A percentile compares a stretch with the other conserved stretches of the same genome.
Conservation (phyloP, 53 echinoderm and acorn worm genomes). For the Luidia sarsii region DNA sequence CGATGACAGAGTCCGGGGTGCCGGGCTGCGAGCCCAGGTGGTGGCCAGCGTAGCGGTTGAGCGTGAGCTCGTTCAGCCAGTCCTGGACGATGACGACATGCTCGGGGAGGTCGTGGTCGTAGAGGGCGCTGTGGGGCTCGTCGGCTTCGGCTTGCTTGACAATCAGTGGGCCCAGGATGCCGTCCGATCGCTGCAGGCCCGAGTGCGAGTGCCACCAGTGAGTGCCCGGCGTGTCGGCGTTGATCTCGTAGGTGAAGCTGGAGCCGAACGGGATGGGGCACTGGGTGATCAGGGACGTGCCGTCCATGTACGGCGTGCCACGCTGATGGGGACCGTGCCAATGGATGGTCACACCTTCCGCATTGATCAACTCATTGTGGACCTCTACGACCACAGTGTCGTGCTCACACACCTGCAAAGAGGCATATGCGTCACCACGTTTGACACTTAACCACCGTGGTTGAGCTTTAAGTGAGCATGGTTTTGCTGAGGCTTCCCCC, state of each 20-base stretch:
- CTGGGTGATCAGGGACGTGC: conserved; percentile 73
- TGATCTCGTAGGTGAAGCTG: conserved; percentile 77
- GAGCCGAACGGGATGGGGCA: conserved; percentile 62
- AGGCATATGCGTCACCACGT: too few relatives aligned
- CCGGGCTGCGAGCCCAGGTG: conserved; percentile 11
- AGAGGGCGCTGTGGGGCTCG: conserved; percentile 43
- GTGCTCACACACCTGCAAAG: conserved; percentile 81
- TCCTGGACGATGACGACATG: conserved; percentile 58
- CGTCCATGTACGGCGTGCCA: conserved; percentile 88
- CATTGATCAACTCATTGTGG: conserved; percentile 66
- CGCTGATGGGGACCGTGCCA: conserved; percentile 91
- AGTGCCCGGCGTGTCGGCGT: conserved; percentile 68
- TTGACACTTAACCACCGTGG: too few relatives aligned
- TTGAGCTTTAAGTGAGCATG: too few relatives aligned
- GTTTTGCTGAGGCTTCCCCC: too few relatives aligned
- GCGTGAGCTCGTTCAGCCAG: conserved; percentile 27
- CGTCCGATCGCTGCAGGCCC: conserved; percentile 79
- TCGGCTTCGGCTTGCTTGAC: conserved; percentile 53
- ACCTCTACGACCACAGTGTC: conserved; percentile 78
- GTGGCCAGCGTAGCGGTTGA: conserved; percentile 45
- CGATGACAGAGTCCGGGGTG: conserved; percentile 53
- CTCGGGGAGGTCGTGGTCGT: conserved; percentile 54
- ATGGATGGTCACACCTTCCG: conserved; percentile 81
- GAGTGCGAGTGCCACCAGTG: conserved; percentile 92
- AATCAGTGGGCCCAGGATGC: conserved; percentile 74